phyloP scores from a whole-genome alignment of 23 tunicate genomes.

The Oikopleura albicans region DNA sequence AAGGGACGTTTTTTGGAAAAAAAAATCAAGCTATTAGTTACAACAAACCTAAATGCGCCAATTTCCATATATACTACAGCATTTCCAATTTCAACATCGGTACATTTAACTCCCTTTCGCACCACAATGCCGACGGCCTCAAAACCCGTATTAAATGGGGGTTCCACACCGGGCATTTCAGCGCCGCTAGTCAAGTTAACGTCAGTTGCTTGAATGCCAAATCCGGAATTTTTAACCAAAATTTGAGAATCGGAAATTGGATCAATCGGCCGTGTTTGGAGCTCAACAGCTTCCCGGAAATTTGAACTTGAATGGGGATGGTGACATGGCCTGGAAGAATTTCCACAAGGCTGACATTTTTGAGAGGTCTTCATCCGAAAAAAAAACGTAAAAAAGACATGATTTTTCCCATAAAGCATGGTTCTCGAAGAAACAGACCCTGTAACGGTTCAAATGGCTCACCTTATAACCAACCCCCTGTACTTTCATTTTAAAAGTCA shows the following conservation, averaged over 20 bases:
- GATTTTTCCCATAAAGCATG: too few species aligned
- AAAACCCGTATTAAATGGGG: constrained; percentile 81
- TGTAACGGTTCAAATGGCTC: too few species aligned
- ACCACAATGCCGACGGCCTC: constrained; percentile 93
- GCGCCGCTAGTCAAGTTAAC: constrained; percentile 70
- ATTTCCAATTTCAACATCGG: constrained; percentile 30
- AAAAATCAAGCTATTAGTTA: too few species aligned
- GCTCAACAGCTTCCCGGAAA: constrained; percentile 57
- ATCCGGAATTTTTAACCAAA: constrained; percentile 38
- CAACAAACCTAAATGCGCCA: constrained; percentile 78
- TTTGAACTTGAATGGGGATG: too few species aligned
- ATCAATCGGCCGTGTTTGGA: constrained; percentile 30
- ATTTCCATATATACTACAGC: constrained; percentile 48
- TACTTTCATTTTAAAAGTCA: too few species aligned
- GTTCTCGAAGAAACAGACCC: too few species aligned
- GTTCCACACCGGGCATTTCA: constrained; percentile 34
- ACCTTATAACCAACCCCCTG: too few species aligned
- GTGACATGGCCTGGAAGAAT: too few species aligned
- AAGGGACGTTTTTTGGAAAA: constrained; percentile 14
- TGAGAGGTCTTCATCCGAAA: too few species aligned
- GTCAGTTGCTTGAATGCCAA: constrained; percentile 86
- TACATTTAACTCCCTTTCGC: constrained; percentile 31
- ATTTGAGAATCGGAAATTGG: constrained; percentile 23
- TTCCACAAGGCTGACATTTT: too few species aligned
- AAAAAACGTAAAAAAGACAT: too few species aligned